Evolutionary conservation across 1,140 invertebrate genomes (phyloP).

Genomic region (Ceratina australensis): DNA sequence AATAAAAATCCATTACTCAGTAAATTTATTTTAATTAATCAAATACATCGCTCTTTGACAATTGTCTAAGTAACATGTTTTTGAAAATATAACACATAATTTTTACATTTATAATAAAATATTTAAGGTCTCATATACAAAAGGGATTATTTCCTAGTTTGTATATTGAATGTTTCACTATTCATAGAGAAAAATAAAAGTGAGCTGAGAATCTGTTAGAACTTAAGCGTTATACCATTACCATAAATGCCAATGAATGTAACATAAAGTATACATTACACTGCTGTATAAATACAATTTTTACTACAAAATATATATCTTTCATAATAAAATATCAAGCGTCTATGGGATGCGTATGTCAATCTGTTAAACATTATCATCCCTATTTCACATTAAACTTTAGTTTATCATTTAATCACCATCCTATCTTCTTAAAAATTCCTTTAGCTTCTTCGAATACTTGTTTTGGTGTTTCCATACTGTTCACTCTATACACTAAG

Average conservation of each 20-base stretch:
- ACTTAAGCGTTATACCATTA: neutral
- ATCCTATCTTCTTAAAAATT: conserved; percentile 76
- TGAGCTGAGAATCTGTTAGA: neutral
- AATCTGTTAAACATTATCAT: neutral
- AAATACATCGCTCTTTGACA: too few species aligned
- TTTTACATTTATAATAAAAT: too few species aligned
- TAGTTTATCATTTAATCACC: conserved; percentile 58
- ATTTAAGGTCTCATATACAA: neutral
- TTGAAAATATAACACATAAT: too few species aligned
- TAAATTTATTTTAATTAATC: too few species aligned
- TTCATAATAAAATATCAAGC: conserved; percentile 1
- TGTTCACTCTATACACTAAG: conserved; percentile 90
- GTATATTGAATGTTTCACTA: conserved; percentile 3
- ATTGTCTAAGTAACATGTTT: too few species aligned
- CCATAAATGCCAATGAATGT: conserved; percentile 4
- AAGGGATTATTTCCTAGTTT: too few species aligned
- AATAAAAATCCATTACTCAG: too few species aligned
- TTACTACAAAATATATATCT: conserved; percentile 31
- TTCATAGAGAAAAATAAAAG: neutral
- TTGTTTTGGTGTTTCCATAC: conserved; percentile 83
- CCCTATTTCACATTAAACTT: neutral
- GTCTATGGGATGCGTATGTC: neutral
- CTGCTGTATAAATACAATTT: conserved; percentile 17
- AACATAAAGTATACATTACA: neutral
- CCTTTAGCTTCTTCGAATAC: conserved; percentile 84